Evolutionary conservation across 2,888 invertebrate genomes (phyloP), one percentile per base, ranked within the genome.

Genomic region (Hesperia comma): DNA sequence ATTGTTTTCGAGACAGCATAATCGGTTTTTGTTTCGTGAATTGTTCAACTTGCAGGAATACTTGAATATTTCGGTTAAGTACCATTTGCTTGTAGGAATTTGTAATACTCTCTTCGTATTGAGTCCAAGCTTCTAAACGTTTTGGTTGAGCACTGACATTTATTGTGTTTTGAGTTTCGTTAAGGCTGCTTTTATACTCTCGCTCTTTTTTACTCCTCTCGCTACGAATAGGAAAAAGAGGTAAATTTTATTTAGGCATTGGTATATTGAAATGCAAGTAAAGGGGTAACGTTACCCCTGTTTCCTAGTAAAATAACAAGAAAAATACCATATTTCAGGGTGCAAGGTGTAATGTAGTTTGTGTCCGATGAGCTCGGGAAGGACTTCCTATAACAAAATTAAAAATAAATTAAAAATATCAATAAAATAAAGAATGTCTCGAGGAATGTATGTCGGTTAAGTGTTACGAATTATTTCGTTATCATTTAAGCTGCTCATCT

Each of bases 1-100:
- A 90, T 75, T 91, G 91, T 71, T 82, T 82, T 26, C 79, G 77
- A 1, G 89, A 79, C 15, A 90, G 72, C 32, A 81, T 70, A 41
- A 90, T 86, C 3, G 85, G 82, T 68, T 81, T 87, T 57, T 82
- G 79, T 69, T 83, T 86, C 12, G 78, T 74, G 62, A 79, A 78
- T 62, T 83, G 79, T 61, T 86, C 82, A 21, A 84, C 71, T 78
- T 84, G 82, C 41, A 85, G 71, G 61, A 83, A 84, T 2, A 87
- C 75, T 76, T 86, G 81, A 61, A 86, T 76, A 56, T 87, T 85
- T 56, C 81, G 77, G 66, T 82, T 85, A 1, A 82, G 68, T 67
- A 81, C 74, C 26, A 83, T 40, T 56, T 61, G 55, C 17, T 61
- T 37, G 12, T 32, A 32, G 26, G 61, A 41, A 15, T 12, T n/a